Base-by-base conservation (phyloP, 1,140 invertebrate genomes). In the Drosophila yakuba region DNA sequence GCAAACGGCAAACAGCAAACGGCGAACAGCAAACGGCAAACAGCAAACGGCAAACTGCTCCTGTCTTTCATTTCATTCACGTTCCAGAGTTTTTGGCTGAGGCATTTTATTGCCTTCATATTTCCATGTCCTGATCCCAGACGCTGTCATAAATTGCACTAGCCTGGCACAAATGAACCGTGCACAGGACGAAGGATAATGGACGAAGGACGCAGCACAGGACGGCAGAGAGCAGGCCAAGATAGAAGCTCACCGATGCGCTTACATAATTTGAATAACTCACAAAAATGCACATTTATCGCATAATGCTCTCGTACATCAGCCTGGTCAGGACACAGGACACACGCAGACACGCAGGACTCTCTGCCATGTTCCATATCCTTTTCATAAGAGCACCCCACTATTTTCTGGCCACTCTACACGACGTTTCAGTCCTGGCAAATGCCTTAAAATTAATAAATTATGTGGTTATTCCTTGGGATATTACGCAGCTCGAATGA, bases 261-360 rank as follows among this genome's bases (percentile, higher is more conserved):
- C 75, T 71, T 64, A 72, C 74, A 78, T 78, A 72, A 78, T 78
- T 78, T 78, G 75, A 78, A 78, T 78, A 78, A 59, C 66, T 78
- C 67, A 64, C 74, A 78, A 78, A 78, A 78, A 78, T 78, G 76
- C 76, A 78, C 76, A 78, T 78, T 78, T 78, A 78, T 78, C 76
- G 76, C 74, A 78, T 78, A 78, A 78, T 78, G 72, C 76, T 78
- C 74, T 78, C 76, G 76, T 78, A 78, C 67, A 78, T 78, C 75
- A 77, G 58, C 44, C 57, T n/a, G 54, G 28, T 28, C 47, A 67
- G 73, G 41, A 69, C 44, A 61, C 47, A 67, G 73, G 41, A 69
- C 44, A 61, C 47, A 67, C 62, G 41, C 62, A 39, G n/a, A 61
- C 32, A 35, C 36, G 20, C 48, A 59, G 71, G 59, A 74, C 47